Evolutionary conservation across 1,140 invertebrate species (phyloP).

Genomic region (Doryteuthis pealeii): DNA sequence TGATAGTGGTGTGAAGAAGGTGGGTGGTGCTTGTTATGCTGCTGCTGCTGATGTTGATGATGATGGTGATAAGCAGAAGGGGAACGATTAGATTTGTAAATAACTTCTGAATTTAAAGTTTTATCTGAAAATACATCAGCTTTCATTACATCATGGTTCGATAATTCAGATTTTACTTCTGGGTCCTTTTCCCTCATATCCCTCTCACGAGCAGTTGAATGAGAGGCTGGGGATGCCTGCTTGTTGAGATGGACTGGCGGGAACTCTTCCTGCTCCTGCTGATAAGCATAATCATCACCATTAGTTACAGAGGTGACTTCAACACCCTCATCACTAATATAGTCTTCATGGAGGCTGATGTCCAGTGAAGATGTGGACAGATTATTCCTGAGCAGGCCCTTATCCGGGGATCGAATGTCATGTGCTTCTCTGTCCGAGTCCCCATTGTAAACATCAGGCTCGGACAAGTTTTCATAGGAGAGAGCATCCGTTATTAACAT

Average conservation of each 20-base stretch:
- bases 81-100: not conserved
- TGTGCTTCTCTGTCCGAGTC: not conserved
- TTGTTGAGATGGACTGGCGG: no score
- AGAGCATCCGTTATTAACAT: not conserved
- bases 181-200: not conserved
- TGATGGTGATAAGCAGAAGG: not conserved
- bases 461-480: not conserved
- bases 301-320: not conserved
- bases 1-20: not conserved
- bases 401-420: not conserved
- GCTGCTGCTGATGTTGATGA: not conserved
- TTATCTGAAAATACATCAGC: not conserved
- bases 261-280: no score
- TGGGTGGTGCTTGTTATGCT: not conserved
- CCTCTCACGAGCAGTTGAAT: not conserved
- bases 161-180: not conserved
- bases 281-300: no score
- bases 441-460: not conserved
- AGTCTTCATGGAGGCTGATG: not conserved
- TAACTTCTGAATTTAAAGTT: not conserved
- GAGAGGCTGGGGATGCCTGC: no score
- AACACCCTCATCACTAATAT: not conserved
- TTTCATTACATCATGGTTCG: not conserved
- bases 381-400: not conserved
- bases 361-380: not conserved